These are phyloP conservation scores for Tadarida brasiliensis DNA, from an alignment of 2,797 vertebrate genomes.

Conservation along the genomic window DNA sequence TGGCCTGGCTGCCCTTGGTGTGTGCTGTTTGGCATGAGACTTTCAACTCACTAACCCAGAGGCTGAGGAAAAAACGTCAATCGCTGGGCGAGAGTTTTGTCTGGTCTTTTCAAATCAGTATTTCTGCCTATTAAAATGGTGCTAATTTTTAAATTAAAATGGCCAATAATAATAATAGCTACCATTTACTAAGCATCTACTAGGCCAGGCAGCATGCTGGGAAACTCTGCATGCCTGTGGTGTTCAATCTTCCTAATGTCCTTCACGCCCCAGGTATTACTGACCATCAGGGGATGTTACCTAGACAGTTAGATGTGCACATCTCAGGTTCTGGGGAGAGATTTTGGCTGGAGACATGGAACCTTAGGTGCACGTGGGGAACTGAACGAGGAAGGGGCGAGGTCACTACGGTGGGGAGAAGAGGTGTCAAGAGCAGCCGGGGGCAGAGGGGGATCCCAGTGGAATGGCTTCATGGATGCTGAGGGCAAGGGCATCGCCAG, in stretches of 20 bases:
- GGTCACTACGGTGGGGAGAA: background rate
- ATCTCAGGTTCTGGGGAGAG: background rate
- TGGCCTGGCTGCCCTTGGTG: slow-evolving; percentile 28
- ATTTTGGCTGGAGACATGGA: background rate
- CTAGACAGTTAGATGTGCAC: background rate
- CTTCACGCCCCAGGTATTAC: background rate
- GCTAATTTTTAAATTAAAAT: slow-evolving; percentile 19
- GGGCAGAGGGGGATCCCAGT: background rate
- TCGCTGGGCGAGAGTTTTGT: background rate
- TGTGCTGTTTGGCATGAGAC: background rate
- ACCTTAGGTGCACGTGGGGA: background rate
- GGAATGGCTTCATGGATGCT: background rate
- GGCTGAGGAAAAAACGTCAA: background rate
- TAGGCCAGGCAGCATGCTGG: background rate
- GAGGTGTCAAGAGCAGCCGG: background rate
- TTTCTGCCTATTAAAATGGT: slow-evolving; percentile 6
- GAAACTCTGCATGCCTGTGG: background rate
- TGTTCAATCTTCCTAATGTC: background rate
- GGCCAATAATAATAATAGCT: slow-evolving; percentile 20
- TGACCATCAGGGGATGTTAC: background rate
- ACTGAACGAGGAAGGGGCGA: background rate
- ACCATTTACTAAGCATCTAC: slow-evolving; percentile 11
- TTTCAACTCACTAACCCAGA: slow-evolving; percentile 26
- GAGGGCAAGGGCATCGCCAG: background rate
- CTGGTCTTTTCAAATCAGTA: slow-evolving; percentile 9